These are phyloP conservation scores for Enhydra lutris DNA, from an alignment of 2,113 vertebrate genomes.

Conservation along the genomic window DNA sequence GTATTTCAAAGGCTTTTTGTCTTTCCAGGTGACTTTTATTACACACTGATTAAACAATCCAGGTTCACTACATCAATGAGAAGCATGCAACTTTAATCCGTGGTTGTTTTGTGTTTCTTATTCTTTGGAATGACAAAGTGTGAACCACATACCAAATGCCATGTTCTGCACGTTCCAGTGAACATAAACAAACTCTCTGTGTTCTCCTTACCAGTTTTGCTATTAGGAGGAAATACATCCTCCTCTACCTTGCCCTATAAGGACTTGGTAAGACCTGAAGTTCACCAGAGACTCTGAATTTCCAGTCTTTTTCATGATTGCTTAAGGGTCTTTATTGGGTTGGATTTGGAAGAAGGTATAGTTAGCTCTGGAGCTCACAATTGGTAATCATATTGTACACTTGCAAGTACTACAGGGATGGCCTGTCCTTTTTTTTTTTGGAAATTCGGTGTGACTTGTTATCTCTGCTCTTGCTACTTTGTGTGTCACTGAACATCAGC, in stretches of 20 bases:
- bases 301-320: background rate
- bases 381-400: background rate
- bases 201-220: background rate
- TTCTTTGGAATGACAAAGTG: background rate
- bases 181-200: background rate
- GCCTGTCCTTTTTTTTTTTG: background rate
- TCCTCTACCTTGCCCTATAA: background rate
- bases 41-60: background rate
- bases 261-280: background rate
- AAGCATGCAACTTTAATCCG: background rate
- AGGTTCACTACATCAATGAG: background rate
- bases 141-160: background rate
- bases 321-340: background rate
- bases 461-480: background rate
- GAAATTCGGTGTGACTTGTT: background rate
- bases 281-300: background rate
- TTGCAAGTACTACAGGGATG: background rate
- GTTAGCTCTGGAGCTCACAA: background rate
- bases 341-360: background rate
- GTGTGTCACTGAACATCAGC: background rate
- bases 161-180: background rate
- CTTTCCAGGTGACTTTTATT: background rate
- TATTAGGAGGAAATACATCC: background rate
- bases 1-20: background rate
- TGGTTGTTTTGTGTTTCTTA: background rate